Conservation (phyloP, 1,140 invertebrate species). For the Trachelipus rathkii region DNA sequence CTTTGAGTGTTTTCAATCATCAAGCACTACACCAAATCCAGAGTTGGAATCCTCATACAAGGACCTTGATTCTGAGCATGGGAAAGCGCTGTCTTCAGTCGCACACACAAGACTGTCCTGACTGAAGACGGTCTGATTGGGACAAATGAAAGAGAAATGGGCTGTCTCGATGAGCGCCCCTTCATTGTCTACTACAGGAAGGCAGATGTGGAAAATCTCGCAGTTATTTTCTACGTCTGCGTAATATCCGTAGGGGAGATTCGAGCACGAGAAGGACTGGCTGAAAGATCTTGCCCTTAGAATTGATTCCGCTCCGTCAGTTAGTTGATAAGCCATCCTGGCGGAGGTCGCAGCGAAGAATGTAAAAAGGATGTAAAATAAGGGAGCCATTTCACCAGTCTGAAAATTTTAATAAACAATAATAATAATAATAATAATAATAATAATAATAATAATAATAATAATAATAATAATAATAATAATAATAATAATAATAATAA, state of each 20-base stretch:
- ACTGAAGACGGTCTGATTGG: conserved; percentile 77
- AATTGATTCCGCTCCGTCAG: conserved; percentile 7
- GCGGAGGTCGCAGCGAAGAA: neutral
- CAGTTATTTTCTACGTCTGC: conserved; percentile 81
- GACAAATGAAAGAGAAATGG: conserved; percentile 80
- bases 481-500: no score
- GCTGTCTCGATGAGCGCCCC: conserved; percentile 58
- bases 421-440: no score
- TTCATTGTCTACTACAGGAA: conserved; percentile 56
- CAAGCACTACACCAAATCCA: conserved; percentile 27
- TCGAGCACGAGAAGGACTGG: neutral
- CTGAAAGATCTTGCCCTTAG: neutral
- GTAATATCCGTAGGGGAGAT: conserved; percentile 52
- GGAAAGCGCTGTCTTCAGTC: conserved; percentile 46
- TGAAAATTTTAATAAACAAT: no score
- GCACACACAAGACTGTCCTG: conserved; percentile 60
- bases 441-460: no score
- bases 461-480: no score
- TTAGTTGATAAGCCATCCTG: conserved; percentile 20
- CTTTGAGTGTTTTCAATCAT: neutral
- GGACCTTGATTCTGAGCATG: conserved; percentile 45
- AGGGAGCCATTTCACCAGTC: no score
- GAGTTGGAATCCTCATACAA: conserved; percentile 40
- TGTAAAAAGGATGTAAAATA: no score
- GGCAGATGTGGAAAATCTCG: conserved; percentile 77